Base-by-base conservation (phyloP, 2,888 invertebrate genomes). In the Callyntrura guangdongensis region DNA sequence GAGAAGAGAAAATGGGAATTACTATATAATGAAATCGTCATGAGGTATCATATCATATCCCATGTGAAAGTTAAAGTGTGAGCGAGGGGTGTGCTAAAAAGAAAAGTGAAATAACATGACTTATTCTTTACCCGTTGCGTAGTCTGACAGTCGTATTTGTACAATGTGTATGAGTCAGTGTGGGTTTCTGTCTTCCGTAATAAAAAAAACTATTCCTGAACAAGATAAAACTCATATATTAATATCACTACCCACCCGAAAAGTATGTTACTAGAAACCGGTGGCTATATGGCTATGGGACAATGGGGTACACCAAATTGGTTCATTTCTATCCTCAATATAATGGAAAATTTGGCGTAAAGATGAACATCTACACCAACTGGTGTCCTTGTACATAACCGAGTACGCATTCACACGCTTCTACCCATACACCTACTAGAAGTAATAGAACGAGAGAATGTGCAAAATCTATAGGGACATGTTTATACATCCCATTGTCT, bases 11-110 rank as follows among this genome's bases (percentile, higher is more conserved):
- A 25, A 36, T 2, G 36, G 36, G 36, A 82, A 64, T 47, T 22
- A 61, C 20, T 36, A 36, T 36, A 36, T 36, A 36, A 36, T 36
- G 9, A 12, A 20, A 82, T 82, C n/a, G 82, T 49, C 14, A 81
- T n/a, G 77, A 77, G 49, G 6, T 2, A n/a, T 64, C 45, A 64
- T 61, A 64, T 82, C 45, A 61, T 45, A 61, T 61, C 81, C 59
- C 81, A 81, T 81, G 36, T 36, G 81, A 81, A 81, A 81, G 81
- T 81, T 81, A 61, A 82, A 82, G 45, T 82, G 47, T 61, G 64
- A 25, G 61, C 1, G 8, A 20, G 45, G 45, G 61, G 77, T 59
- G n/a, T 45, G 5, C 22, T 22, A 1, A 49, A 45, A 12, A 49
- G 17, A 20, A 12, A 74, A 47, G 17, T 59, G 17, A 59, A 47